Evolutionary conservation across 2,888 invertebrate genomes (phyloP).

Genomic region (Bellardia pandia): DNA sequence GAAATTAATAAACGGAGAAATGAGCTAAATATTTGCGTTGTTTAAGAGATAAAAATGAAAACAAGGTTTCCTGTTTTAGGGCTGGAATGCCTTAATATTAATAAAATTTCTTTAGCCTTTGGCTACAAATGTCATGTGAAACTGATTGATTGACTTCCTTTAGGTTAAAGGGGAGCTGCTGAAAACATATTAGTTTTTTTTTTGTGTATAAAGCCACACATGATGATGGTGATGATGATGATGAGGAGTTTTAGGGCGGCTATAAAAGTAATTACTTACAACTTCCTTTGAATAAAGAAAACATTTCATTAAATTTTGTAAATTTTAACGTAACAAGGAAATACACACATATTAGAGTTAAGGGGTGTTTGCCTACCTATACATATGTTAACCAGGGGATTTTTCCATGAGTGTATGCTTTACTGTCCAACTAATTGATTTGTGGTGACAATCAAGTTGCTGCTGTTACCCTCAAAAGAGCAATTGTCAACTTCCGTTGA

Average conservation of each 20-base stretch:
- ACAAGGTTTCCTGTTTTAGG: neutral
- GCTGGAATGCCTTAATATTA: slow-evolving; percentile 23
- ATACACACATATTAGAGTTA: slow-evolving; percentile 15
- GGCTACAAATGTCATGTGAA: slow-evolving; percentile 55
- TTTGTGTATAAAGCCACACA: neutral
- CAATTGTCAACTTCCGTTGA: slow-evolving; percentile 58
- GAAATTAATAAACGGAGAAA: slow-evolving; percentile 37
- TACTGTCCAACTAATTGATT: slow-evolving; percentile 66
- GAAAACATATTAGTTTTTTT: neutral
- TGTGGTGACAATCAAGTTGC: slow-evolving; percentile 63
- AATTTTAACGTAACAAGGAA: slow-evolving; percentile 53
- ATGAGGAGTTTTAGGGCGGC: neutral
- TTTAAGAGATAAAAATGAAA: neutral
- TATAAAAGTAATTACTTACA: slow-evolving; percentile 68
- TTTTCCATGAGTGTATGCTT: neutral
- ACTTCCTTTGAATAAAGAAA: slow-evolving; percentile 57
- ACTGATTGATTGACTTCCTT: slow-evolving; percentile 67
- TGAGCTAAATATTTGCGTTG: slow-evolving; percentile 29
- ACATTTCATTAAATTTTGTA: slow-evolving; percentile 49
- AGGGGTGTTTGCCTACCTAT: neutral
- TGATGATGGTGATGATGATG: slow-evolving; percentile 4
- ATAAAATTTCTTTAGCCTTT: slow-evolving; percentile 53
- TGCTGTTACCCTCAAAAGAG: slow-evolving; percentile 39
- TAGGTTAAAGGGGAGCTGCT: neutral
- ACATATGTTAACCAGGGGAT: neutral